Base-by-base conservation (phyloP, 1,140 invertebrate species). In the Sogatella furcifera region DNA sequence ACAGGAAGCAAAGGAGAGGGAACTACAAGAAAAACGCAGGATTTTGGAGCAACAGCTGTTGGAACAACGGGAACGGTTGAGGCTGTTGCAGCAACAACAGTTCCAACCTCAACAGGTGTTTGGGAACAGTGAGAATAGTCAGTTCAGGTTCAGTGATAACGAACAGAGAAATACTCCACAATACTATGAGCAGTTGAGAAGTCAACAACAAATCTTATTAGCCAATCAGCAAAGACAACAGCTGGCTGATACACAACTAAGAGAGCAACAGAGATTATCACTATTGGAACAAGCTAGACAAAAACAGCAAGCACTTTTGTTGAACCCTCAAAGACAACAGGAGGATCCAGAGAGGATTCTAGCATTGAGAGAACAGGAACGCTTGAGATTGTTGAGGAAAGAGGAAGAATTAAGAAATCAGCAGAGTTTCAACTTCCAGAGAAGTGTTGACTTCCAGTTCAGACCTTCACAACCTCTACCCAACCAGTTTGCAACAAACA, bases 31-130 rank as follows among this genome's bases (percentile, higher is more conserved):
- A 65, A 85, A 86, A 62, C 84, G 88, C 67, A 76, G 79, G 44
- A 69, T 82, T 19, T 68, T 89, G 22, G 84, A 88, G 67, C 81
- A 86, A 63, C 84, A 88, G 67, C 73, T 88, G 19, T 77, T 73
- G 6, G 74, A 82, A 49, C 69, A 87, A 19, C 84, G 86, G 68
- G 75, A 81, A 17, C 84, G 86, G n/a, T 73, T 77, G 56, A 64
- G 67, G 34, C 65, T 76, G 52, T 59, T 74, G 38, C 76, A 80
- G 65, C 75, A 78, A 60, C 66, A 59, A 52, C 57, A 59, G 55
- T 63, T 65, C 21, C 58, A 52, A 44, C 56, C 55, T 22, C 65
- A 53, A 15, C 57, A 62, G 44, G 62, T 61, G 28, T 46, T 54
- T 57, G 52, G 70, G 62, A 69, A 6, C 63, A 72, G 60, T 74